phyloP scores from a whole-genome alignment of 1,140 invertebrate genomes.

The Atta cephalotes region DNA sequence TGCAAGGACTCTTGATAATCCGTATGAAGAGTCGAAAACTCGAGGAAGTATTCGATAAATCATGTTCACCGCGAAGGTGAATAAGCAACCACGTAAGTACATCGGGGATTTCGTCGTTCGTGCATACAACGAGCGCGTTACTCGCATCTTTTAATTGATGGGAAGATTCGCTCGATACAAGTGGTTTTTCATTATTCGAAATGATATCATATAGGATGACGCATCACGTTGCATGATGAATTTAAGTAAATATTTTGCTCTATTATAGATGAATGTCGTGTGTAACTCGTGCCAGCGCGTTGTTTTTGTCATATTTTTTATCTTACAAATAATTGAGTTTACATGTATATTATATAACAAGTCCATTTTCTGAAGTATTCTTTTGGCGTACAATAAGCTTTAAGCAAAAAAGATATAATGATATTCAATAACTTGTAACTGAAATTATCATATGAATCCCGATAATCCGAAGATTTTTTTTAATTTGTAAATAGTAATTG shows the following conservation, averaged over 20 bases:
- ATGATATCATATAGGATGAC: constrained; percentile 13
- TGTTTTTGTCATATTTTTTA: neutral
- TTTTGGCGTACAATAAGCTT: neutral
- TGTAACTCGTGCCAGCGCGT: neutral
- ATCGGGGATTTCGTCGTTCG: neutral
- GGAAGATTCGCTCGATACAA: neutral
- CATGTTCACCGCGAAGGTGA: neutral
- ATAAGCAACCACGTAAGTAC: constrained; percentile 24
- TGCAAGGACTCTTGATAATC: constrained; percentile 28
- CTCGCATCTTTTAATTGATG: neutral
- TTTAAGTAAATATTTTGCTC: constrained; percentile 5
- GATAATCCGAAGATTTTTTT: too few species aligned
- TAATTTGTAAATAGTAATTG: too few species aligned
- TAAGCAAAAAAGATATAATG: neutral
- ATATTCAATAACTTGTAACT: neutral
- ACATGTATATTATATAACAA: neutral
- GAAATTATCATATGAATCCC: too few species aligned
- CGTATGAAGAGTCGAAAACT: constrained; percentile 29
- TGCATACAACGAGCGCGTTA: neutral
- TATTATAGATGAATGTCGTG: constrained; percentile 2
- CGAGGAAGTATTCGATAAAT: constrained; percentile 26
- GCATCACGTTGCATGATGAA: neutral
- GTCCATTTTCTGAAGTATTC: neutral
- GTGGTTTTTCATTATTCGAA: constrained; percentile 27
- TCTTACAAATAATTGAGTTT: constrained; percentile 1